phyloP scores from a whole-genome alignment of 2,888 invertebrate species.

The Drosophila diplacantha region DNA sequence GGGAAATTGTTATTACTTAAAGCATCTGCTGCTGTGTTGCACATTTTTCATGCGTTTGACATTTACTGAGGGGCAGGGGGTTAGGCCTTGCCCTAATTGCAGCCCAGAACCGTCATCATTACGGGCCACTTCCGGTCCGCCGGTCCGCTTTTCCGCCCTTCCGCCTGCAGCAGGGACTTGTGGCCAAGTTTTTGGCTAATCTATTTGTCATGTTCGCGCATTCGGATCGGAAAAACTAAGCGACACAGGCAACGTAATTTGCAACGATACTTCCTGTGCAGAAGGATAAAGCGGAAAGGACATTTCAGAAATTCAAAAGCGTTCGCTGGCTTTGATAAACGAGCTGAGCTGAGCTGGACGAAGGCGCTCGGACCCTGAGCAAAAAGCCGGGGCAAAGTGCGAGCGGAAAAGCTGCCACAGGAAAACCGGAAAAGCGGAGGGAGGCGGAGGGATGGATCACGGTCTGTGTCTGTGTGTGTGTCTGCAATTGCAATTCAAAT shows the following conservation, averaged over 20 bases:
- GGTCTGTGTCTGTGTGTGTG: constrained; percentile 12
- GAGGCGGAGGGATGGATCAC: neutral
- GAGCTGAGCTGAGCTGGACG: constrained; percentile 36
- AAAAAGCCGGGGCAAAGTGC: constrained; percentile 17
- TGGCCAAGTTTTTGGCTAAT: constrained; percentile 52
- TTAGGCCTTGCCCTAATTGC: constrained; percentile 26
- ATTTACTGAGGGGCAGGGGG: constrained; percentile 12
- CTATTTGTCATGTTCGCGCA: constrained; percentile 66
- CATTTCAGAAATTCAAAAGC: constrained; percentile 71
- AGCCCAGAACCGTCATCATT: constrained; percentile 36
- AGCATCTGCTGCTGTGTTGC: constrained; percentile 29
- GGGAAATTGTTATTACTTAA: constrained; percentile 44
- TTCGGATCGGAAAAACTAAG: constrained; percentile 51
- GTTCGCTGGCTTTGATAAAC: constrained; percentile 70
- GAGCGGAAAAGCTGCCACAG: constrained; percentile 6
- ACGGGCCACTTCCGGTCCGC: constrained; percentile 27
- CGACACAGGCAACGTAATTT: constrained; percentile 65
- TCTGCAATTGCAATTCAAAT: constrained; percentile 67
- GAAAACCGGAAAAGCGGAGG: neutral
- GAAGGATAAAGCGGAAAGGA: constrained; percentile 59
- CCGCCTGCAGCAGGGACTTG: constrained; percentile 1
- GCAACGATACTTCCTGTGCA: constrained; percentile 60
- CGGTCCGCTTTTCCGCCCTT: neutral
- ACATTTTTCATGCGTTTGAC: constrained; percentile 69
- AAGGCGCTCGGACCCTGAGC: constrained; percentile 22